Base-by-base conservation (phyloP, 35 echinoderm and acorn worm genomes). In the Ophiothrix spiculata region DNA sequence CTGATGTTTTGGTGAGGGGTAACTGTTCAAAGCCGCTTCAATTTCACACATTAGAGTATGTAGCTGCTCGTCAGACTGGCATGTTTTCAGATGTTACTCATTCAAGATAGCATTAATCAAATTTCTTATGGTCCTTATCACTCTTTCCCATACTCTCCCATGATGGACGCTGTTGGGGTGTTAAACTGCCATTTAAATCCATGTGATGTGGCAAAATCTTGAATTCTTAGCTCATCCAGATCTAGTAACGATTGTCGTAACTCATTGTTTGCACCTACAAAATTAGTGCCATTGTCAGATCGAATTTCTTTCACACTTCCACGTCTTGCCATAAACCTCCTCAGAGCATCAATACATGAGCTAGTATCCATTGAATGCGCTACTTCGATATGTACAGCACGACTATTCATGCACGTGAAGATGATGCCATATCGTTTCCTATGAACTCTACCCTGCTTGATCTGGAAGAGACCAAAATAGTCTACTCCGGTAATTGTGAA, bases 341-440 rank as follows among this genome's bases (percentile, higher is more conserved):
- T 77, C 1, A 90, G 32, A 8, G 87, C 92, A 81, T 87, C 86
- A 2, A 93, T 81, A 80, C 88, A 93, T 4, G 91, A 87, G 33
- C 79, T 81, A 1, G 92, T 82, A 37, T 86, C 78, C 16, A 94
- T 21, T n/a, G 23, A n/a, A 29, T 94, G 64, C 6, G 79, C 34
- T 25, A 87, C 74, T 49, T 90, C 88, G 37, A 94, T 76, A 64
- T 94, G 92, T 33, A 94, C 79, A 34, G 87, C 87, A 37, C 92
- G 40, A 31, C 32, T 86, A 35, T 34, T 37, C 4, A 93, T n/a
- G 32, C 86, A 93, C 0, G 86, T 89, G 35, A 90, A 87, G 39
- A 95, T 21, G 41, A 74, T 79, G 0, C 87, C 81, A 77, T 89
- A 93, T 39, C 91, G 10, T 37, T 88, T 89, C 0, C 21, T 32